These are phyloP conservation scores for Characodon lateralis DNA, from an alignment of 2,797 vertebrate genomes.

Conservation along the genomic window DNA sequence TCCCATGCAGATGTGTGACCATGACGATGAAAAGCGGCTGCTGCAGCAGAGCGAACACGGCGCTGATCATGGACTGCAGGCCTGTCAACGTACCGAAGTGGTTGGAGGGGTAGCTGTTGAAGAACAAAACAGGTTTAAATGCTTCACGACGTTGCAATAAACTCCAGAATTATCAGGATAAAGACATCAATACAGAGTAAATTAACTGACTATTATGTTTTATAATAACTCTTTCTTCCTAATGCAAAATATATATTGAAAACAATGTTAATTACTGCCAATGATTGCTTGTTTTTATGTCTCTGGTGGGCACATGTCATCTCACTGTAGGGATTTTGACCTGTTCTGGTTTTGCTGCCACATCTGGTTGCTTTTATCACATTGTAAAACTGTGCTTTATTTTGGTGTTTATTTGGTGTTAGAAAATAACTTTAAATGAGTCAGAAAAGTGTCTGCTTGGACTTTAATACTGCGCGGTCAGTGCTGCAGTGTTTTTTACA, in stretches of 20 bases:
- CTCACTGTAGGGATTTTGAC: not conserved
- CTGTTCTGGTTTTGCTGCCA: slow-evolving; percentile 20
- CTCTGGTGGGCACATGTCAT: not conserved
- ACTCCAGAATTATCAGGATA: not conserved
- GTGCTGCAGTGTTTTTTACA: not conserved
- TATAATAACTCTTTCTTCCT: not conserved
- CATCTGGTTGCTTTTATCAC: slow-evolving; percentile 65
- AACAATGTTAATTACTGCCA: slow-evolving; percentile 5
- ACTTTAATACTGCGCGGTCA: slow-evolving; percentile 2
- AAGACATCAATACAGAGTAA: not conserved
- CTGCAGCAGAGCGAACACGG: slow-evolving; percentile 87
- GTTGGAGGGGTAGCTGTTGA: slow-evolving; percentile 87
- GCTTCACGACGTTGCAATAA: not conserved
- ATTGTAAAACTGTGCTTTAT: slow-evolving; percentile 36
- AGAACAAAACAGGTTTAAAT: slow-evolving; percentile 11
- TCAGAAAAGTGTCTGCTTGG: slow-evolving; percentile 25
- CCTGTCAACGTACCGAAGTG: slow-evolving; percentile 92
- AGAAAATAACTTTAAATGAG: slow-evolving; percentile 33
- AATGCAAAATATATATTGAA: not conserved
- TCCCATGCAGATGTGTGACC: slow-evolving; percentile 82
- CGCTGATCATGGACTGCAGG: slow-evolving; percentile 92
- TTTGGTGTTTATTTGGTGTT: slow-evolving; percentile 47
- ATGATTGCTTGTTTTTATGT: slow-evolving; percentile 3
- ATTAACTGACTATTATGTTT: not conserved
- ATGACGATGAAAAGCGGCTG: slow-evolving; percentile 88